Evolutionary conservation across 2,888 invertebrate genomes (phyloP).

Genomic region (Drosophila paranaensis): DNA sequence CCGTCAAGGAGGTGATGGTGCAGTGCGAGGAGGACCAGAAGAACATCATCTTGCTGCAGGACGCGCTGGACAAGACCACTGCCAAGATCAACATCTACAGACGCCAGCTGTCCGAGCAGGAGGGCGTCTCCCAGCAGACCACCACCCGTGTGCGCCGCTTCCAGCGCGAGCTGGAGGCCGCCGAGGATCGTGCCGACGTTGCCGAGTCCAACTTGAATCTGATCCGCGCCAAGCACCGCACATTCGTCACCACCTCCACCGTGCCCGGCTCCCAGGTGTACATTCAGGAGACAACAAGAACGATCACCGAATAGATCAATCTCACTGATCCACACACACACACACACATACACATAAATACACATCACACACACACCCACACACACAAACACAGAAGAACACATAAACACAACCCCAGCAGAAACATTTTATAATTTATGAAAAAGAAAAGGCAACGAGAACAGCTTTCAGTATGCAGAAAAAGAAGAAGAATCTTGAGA

Average conservation of each 20-base stretch:
- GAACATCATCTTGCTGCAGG: constrained; percentile 96
- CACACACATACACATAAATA: constrained; percentile 6
- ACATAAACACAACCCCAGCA: constrained; percentile 19
- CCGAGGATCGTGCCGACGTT: constrained; percentile 97
- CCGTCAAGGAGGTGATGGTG: constrained; percentile 97
- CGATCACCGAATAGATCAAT: constrained; percentile 85
- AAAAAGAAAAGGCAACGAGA: constrained; percentile 39
- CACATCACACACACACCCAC: constrained; percentile 24
- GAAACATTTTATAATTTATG: constrained; percentile 52
- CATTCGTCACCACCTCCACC: constrained; percentile 97
- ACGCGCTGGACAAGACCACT: constrained; percentile 93
- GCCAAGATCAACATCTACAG: constrained; percentile 97
- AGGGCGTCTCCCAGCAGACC: constrained; percentile 96
- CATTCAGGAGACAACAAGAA: constrained; percentile 92
- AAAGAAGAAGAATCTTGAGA: constrained; percentile 26
- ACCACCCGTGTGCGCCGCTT: constrained; percentile 98
- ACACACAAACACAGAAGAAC: constrained; percentile 24
- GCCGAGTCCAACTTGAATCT: constrained; percentile 97
- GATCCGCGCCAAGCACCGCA: constrained; percentile 99
- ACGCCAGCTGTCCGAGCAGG: constrained; percentile 97
- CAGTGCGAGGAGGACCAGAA: constrained; percentile 99
- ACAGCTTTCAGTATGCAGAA: constrained; percentile 35
- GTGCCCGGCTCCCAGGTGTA: constrained; percentile 96
- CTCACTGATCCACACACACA: constrained; percentile 34
- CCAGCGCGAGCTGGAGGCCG: constrained; percentile 99